These are phyloP conservation scores for Fragum fragum DNA, from an alignment of 2,888 invertebrate genomes.

Conservation along the genomic window DNA sequence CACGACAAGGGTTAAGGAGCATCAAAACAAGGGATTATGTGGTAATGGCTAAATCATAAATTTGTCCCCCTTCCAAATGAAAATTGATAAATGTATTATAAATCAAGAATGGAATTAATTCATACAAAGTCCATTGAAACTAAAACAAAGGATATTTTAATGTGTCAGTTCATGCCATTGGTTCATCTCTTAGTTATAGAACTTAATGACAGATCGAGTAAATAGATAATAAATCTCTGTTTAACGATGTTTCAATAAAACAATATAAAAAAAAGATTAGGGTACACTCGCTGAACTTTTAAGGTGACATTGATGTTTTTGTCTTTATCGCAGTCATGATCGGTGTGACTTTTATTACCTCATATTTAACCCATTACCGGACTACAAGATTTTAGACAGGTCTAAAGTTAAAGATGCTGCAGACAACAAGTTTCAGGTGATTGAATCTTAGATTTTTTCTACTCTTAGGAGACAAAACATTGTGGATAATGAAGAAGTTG, in stretches of 20 bases:
- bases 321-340: neutral
- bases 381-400: neutral
- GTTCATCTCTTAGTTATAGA: neutral
- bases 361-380: neutral
- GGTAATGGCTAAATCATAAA: too few species aligned
- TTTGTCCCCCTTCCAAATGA: too few species aligned
- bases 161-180: neutral
- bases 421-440: too few species aligned
- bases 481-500: too few species aligned
- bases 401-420: too few species aligned
- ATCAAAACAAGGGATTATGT: too few species aligned
- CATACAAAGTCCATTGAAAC: too few species aligned
- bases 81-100: too few species aligned
- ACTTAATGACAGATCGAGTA: conserved; percentile 42
- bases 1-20: too few species aligned
- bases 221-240: conserved; percentile 39
- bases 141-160: neutral
- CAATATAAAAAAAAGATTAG: conserved; percentile 6
- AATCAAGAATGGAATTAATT: too few species aligned
- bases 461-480: too few species aligned
- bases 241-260: conserved; percentile 7
- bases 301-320: neutral
- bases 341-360: neutral
- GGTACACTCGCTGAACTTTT: conserved; percentile 22
- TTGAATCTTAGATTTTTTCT: too few species aligned